Percentiles rank a stretch among this genome's conserved stretches.
These are phyloP conservation scores for Xestia sexstrigata DNA, from an alignment of 2,888 invertebrate genomes.

Conservation along the genomic window DNA sequence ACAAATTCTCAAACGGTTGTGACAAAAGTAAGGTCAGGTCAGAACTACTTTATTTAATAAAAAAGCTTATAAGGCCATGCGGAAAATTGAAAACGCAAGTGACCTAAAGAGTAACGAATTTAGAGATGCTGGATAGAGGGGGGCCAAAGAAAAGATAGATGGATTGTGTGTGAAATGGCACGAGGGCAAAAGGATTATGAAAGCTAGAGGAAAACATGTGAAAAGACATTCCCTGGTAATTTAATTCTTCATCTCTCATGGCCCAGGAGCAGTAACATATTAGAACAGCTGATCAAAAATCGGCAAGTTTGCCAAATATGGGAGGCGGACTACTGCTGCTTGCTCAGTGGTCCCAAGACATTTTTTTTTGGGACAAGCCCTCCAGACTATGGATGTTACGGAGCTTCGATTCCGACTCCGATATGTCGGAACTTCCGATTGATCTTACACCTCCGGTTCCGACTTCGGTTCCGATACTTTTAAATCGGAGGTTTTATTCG, in stretches of 20 bases:
- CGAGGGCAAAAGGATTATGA: background rate
- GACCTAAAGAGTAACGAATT: background rate
- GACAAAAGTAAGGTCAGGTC: slow-evolving; percentile 59
- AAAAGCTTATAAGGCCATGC: slow-evolving; percentile 42
- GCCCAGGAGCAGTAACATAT: background rate
- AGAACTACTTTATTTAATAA: slow-evolving; percentile 6
- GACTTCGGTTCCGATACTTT: too few species aligned
- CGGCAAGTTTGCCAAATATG: background rate
- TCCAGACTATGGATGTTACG: too few species aligned
- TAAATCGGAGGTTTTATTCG: too few species aligned
- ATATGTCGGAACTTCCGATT: too few species aligned
- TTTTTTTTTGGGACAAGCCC: background rate
- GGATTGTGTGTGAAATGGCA: background rate
- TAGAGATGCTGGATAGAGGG: background rate
- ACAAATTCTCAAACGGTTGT: slow-evolving; percentile 25
- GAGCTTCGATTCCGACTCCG: too few species aligned
- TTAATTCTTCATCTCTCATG: slow-evolving; percentile 2
- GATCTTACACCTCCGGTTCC: too few species aligned
- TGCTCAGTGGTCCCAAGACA: background rate
- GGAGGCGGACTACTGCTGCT: background rate
- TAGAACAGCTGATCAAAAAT: background rate
- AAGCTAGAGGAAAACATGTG: background rate
- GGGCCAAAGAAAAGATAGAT: background rate
- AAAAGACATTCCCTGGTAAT: background rate
- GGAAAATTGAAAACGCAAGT: slow-evolving; percentile 18